Conservation (phyloP, 1,140 invertebrate species). For the Orius insidiosus region DNA sequence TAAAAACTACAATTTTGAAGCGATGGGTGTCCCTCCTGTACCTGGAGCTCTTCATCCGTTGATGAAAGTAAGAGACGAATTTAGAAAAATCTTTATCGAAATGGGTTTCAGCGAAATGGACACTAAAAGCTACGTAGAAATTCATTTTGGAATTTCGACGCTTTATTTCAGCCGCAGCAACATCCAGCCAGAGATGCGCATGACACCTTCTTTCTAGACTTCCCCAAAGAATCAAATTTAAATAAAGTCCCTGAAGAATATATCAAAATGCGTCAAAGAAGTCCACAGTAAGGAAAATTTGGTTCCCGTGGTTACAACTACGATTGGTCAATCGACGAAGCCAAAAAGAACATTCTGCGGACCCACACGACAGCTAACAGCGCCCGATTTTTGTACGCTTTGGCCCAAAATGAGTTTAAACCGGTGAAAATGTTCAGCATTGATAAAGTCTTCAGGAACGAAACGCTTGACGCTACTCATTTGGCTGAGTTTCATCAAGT, state of each 20-base stretch:
- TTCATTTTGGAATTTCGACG: conserved; percentile 99
- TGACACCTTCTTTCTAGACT: conserved; percentile 93
- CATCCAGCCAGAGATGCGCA: conserved; percentile 98
- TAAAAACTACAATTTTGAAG: conserved; percentile 95
- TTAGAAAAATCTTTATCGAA: conserved; percentile 93
- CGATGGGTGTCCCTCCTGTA: conserved; percentile 52
- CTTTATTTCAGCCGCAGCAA: conserved; percentile 95
- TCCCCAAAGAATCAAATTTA: conserved; percentile 44
- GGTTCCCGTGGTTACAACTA: conserved; percentile 75
- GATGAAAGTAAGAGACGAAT: conserved; percentile 87
- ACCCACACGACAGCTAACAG: conserved; percentile 97
- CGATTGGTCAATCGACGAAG: conserved; percentile 91
- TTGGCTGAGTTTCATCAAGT: conserved; percentile 98
- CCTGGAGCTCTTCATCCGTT: conserved; percentile 87
- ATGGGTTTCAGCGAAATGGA: conserved; percentile 83
- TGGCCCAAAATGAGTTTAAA: conserved; percentile 68
- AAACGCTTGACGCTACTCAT: conserved; percentile 97
- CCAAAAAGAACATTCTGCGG: conserved; percentile 87
- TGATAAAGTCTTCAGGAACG: conserved; percentile 96
- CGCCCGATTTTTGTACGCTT: conserved; percentile 82
- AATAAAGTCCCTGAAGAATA: conserved; percentile 73
- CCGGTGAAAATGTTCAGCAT: conserved; percentile 96
- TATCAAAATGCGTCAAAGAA: conserved; percentile 70
- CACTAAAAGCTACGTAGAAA: conserved; percentile 92
- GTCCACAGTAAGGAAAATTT: conserved; percentile 86